Evolutionary conservation across 1,140 invertebrate species (phyloP), one percentile per base, ranked within the genome.

Genomic region (Drosophila mojavensis): DNA sequence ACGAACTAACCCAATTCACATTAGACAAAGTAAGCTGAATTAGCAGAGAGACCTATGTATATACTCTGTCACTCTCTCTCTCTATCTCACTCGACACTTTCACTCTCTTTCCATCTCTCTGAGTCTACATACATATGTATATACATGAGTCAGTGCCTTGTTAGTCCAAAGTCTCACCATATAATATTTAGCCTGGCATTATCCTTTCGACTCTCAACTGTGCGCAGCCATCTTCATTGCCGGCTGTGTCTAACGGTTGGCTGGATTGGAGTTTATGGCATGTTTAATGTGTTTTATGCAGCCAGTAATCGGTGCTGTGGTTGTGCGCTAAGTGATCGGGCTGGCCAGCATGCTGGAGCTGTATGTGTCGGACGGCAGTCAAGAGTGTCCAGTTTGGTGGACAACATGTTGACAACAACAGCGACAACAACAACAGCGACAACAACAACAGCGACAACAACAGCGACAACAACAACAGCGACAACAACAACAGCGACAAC

Each of bases 371-470:
- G 9, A 2, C 33, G 36, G 11, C 36, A 39, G 53, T 47, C 60
- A 24, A 39, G 36, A 47, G 61, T 64, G 68, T 70, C 77, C 75
- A 84, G 82, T 85, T 81, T 51, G 50, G 78, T 41, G 75, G 78
- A 81, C 82, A 86, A 68, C 82, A 85, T 85, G 82, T 81, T 85
- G 82, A 85, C 82, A 85, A 75, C 81, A 84, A 83, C 78, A 84
- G 70, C 69, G 64, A 67, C 79, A 54, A 66, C 54, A 56, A 79
- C 78, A 80, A 71, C 69, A 64, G n/a, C n/a, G n/a, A 67, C 79
- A 48, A 66, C 54, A 85, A 85, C 81, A 85, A 75, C 81, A 84
- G n/a, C n/a, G n/a, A 17, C 17, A 17, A 79, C 78, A 80, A 71
- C 69, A 64, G n/a, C n/a, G n/a, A 67, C 79, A 48, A 66, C 54